phyloP scores from a whole-genome alignment of 37 sponge, comb jelly and placozoan species.

The Bolinopsis microptera region DNA sequence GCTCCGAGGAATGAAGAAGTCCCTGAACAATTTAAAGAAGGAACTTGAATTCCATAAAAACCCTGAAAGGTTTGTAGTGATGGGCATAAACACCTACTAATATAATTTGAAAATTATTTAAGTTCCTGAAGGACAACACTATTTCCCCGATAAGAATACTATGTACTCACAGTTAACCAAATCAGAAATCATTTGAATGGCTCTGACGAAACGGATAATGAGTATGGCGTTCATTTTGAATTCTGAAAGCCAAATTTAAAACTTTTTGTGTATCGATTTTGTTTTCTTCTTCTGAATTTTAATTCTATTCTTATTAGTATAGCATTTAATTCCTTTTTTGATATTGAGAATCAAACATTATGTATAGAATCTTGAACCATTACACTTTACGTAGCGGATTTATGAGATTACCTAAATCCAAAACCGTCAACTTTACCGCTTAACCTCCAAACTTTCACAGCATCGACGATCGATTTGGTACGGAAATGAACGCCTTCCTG shows the following conservation, averaged over 20 bases:
- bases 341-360: too few relatives aligned
- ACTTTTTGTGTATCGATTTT: too few relatives aligned
- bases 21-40: constrained; percentile 24
- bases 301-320: too few relatives aligned
- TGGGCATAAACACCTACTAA: background rate
- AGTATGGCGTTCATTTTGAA: background rate
- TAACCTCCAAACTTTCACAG: too few relatives aligned
- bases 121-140: too few relatives aligned
- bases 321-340: too few relatives aligned
- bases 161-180: background rate
- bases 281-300: too few relatives aligned
- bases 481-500: constrained; percentile 70
- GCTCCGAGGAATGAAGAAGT: constrained; percentile 66
- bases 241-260: background rate
- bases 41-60: constrained; percentile 65
- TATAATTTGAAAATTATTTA: background rate
- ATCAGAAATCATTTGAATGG: background rate
- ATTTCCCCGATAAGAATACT: too few relatives aligned
- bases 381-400: too few relatives aligned
- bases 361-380: too few relatives aligned
- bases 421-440: too few relatives aligned
- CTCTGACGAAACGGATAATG: background rate
- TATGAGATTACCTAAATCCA: too few relatives aligned
- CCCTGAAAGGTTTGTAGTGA: background rate
- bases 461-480: constrained; percentile 48